A percentile compares a stretch with the other conserved stretches of the same genome.
These are phyloP conservation scores for Chrysogorgia sp. DNA, from an alignment of 92 coral and sea anemone species.

Conservation along the genomic window DNA sequence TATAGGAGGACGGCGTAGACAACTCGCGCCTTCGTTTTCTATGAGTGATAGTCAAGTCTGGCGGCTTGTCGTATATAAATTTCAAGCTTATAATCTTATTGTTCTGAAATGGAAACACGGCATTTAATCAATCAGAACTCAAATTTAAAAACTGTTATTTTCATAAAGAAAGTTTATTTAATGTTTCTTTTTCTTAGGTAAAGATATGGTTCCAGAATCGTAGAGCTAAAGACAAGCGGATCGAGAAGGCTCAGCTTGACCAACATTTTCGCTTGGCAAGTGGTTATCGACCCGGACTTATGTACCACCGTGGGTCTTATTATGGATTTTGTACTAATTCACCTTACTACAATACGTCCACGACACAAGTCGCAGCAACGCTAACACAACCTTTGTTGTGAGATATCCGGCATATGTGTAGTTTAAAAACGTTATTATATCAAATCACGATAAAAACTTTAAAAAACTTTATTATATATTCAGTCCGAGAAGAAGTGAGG, in stretches of 20 bases:
- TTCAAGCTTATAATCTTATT: too few species aligned
- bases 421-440: background rate
- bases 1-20: too few species aligned
- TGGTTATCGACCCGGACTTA: conserved; percentile 76
- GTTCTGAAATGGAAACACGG: too few species aligned
- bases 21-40: too few species aligned
- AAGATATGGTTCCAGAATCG: conserved; percentile 99
- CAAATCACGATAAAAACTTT: too few species aligned
- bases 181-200: conserved; percentile 37
- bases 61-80: too few species aligned
- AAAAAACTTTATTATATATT: too few species aligned
- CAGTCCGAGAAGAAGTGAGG: too few species aligned
- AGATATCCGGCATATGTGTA: background rate
- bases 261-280: conserved; percentile 89
- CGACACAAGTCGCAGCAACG: conserved; percentile 30
- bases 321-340: conserved; percentile 88
- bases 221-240: conserved; percentile 96
- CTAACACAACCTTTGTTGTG: conserved; percentile 9
- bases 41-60: too few species aligned
- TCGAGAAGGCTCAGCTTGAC: conserved; percentile 98
- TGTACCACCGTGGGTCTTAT: conserved; percentile 71
- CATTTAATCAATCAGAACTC: too few species aligned
- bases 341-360: conserved; percentile 74
- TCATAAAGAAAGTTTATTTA: background rate
- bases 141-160: too few species aligned